Conservation (phyloP, 2,888 invertebrate species). For the Cistogaster globosa region DNA sequence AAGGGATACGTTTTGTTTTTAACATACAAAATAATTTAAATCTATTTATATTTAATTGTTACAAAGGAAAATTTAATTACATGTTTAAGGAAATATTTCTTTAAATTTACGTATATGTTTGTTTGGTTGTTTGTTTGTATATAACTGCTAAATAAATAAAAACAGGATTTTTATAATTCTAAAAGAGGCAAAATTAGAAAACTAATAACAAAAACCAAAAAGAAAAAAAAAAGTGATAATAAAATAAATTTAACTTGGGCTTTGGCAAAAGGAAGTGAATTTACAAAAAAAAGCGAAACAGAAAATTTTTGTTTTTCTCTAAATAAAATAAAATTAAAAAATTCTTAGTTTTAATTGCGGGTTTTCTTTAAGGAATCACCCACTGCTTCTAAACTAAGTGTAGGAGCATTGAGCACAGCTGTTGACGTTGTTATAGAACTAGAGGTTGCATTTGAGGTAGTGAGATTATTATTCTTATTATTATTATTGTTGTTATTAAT, state of each 20-base stretch:
- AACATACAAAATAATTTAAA: conserved; percentile 39
- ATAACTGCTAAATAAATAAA: conserved; percentile 31
- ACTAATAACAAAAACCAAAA: conserved; percentile 66
- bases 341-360: conserved; percentile 27
- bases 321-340: background rate
- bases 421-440: conserved; percentile 25
- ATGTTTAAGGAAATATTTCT: conserved; percentile 21
- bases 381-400: conserved; percentile 42
- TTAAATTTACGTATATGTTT: too few relatives aligned
- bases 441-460: conserved; percentile 50
- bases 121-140: too few relatives aligned
- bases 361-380: conserved; percentile 45
- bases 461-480: conserved; percentile 50
- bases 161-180: conserved; percentile 8
- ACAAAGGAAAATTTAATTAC: conserved; percentile 42
- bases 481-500: too few relatives aligned
- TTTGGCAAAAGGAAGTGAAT: conserved; percentile 45
- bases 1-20: conserved; percentile 27
- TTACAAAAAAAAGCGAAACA: too few relatives aligned
- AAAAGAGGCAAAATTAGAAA: conserved; percentile 53
- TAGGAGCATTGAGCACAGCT: conserved; percentile 43
- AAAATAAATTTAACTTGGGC: conserved; percentile 40
- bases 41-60: conserved; percentile 20
- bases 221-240: background rate
- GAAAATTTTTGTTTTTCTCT: too few relatives aligned